Evolutionary conservation across 1,140 invertebrate species (phyloP), one percentile per base, ranked within the genome.

Genomic region (Drosophila tani): DNA sequence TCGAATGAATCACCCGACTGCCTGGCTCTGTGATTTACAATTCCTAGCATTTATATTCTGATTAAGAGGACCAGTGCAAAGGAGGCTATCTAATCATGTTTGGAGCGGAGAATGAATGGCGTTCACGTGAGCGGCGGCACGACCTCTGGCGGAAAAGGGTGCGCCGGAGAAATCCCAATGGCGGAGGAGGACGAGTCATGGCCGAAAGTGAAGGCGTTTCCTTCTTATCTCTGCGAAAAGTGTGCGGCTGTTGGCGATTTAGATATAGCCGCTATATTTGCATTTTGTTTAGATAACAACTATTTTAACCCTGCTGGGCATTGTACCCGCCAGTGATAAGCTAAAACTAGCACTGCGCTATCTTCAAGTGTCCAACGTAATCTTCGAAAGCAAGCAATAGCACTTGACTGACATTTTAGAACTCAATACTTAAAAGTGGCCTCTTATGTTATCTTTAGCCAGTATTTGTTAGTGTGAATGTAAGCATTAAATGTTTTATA

Each of bases 31-130:
- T 76, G 73, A 67, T 76, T 76, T 76, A 67, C 47, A 45, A 50
- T 38, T 50, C 8, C 7, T 21, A 43, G 27, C 21, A 21, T 67
- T 51, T 43, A 11, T 32, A 45, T 21, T 58, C 12, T 40, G 38
- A 58, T 29, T 45, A 40, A 14, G 53, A 19, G 53, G 19, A 24
- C 19, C 53, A 15, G n/a, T 45, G 32, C 43, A 40, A 12, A 38
- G 50, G 41, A n/a, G 9, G 35, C 19, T 66, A 76, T 76, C 74
- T 76, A 76, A 76, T 76, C 53, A 27, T 46, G 49, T 21, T 64
- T 27, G 15, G 40, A 46, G 14, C 14, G 8, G 29, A 46, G 46
- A 49, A 38, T 38, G 21, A 45, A 38, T 24, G 17, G 17, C 11
- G 21, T 1, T n/a, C 46, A 65, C 53, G 53, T 71, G 51, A 49